phyloP scores from a whole-genome alignment of 2,888 invertebrate species.

The Drosophila putrida region DNA sequence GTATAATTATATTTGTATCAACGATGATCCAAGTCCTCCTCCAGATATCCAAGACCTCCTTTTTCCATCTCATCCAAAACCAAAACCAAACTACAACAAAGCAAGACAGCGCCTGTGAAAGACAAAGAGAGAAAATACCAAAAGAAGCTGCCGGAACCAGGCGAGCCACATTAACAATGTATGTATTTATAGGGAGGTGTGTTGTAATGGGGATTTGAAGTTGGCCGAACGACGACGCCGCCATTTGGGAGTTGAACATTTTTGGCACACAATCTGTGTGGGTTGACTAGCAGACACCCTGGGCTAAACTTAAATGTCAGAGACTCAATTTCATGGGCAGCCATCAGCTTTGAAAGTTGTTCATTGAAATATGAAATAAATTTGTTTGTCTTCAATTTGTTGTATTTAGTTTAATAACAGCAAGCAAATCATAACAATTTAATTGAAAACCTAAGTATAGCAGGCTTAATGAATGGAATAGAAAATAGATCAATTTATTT shows the following conservation, averaged over 20 bases:
- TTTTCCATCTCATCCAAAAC: slow-evolving; percentile 16
- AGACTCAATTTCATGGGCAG: too few relatives aligned
- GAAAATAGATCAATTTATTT: too few relatives aligned
- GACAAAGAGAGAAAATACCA: slow-evolving; percentile 34
- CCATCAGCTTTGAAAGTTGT: too few relatives aligned
- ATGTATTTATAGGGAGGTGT: slow-evolving; percentile 39
- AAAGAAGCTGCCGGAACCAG: slow-evolving; percentile 28
- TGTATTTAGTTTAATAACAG: too few relatives aligned
- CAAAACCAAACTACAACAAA: slow-evolving; percentile 77
- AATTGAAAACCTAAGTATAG: too few relatives aligned
- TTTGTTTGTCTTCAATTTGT: too few relatives aligned
- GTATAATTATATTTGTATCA: too few relatives aligned
- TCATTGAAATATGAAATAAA: too few relatives aligned
- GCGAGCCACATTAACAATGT: slow-evolving; percentile 33
- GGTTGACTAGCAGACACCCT: slow-evolving; percentile 28
- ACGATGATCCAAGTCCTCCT: too few relatives aligned
- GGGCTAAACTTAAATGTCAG: too few relatives aligned
- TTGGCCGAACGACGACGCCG: slow-evolving; percentile 35
- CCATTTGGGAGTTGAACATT: slow-evolving; percentile 29
- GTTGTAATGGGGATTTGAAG: slow-evolving; percentile 44
- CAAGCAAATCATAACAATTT: too few relatives aligned
- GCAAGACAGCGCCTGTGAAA: slow-evolving; percentile 61
- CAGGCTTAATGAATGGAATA: too few relatives aligned
- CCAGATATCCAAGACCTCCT: slow-evolving; percentile 33
- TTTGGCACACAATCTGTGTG: background rate